Evolutionary conservation across 2,113 vertebrate species (phyloP), one percentile per base, ranked within the genome.

Genomic region (Brachypteracias leptosomus): DNA sequence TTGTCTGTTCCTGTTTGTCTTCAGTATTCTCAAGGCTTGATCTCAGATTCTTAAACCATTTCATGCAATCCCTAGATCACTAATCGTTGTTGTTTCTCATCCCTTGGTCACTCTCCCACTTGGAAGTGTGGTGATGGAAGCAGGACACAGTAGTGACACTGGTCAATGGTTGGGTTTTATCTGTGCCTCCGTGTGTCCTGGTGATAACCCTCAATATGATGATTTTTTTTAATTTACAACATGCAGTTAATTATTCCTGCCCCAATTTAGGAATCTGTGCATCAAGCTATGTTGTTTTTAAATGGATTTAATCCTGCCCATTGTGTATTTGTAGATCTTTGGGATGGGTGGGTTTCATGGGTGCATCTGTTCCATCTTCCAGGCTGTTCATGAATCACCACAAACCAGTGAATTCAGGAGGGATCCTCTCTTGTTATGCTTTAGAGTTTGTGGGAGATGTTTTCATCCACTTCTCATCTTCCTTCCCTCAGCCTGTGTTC

Each of bases 11-110:
- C 4, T 68, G 29, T 24, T 85, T 85, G 62, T 49, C 28, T 36
- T 42, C 67, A 49, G 72, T 19, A 2, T 67, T 83, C 38, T 59
- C 19, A 22, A 59, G 58, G 28, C 49, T 29, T 26, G 26, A 63
- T 42, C 78, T 81, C 46, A 22, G 46, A 13, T 70, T 74, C 82
- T 85, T 16, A 61, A 38, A 22, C 33, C 26, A 2, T 82, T 86
- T 70, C 55, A 8, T 47, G 18, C 16, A 54, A 29, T 28, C 52
- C 29, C 52, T 16, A 29, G 19, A 16, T 25, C 57, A 4, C 42
- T 1, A 4, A 1, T 18, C 0, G 0, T 35, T 4, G 19, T 13
- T 20, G 8, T 46, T 94, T 55, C 58, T 77, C 33, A 29, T 65
- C 40, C 40, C 42, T 31, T 22, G 33, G 35, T 55, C 38, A 1